Evolutionary conservation across 2,888 invertebrate species (phyloP).

Genomic region (Cyclophora albipunctata): DNA sequence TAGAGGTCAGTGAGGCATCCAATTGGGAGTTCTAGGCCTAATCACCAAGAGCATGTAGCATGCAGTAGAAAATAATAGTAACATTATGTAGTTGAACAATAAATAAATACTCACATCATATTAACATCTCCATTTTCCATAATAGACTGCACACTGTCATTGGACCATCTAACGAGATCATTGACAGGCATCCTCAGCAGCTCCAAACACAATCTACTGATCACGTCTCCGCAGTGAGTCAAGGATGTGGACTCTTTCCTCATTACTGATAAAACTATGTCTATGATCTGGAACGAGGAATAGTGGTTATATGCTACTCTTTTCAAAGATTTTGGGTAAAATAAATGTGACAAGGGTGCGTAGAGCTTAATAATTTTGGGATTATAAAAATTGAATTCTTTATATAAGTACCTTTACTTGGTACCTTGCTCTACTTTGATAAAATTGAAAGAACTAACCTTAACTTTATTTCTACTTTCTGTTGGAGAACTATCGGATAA

Average conservation of each 20-base stretch:
- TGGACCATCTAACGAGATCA: conserved; percentile 49
- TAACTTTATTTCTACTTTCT: conserved; percentile 35
- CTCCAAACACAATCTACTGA: conserved; percentile 52
- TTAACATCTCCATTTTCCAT: conserved; percentile 60
- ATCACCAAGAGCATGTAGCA: no score
- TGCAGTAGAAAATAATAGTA: no score
- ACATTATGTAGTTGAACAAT: no score
- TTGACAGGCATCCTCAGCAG: conserved; percentile 38
- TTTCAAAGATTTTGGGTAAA: no score
- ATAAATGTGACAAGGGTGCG: no score
- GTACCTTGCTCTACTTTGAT: no score
- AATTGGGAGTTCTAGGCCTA: no score
- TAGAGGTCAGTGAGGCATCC: no score
- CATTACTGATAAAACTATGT: conserved; percentile 45
- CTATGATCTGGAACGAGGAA: conserved; percentile 36
- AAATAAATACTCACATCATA: conserved; percentile 50
- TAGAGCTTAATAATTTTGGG: no score
- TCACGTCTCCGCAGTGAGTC: conserved; percentile 53
- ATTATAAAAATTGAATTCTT: no score
- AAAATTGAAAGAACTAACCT: conserved; percentile 28
- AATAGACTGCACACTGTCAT: conserved; percentile 59
- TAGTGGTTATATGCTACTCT: no score
- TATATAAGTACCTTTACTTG: no score
- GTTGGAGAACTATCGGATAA: conserved; percentile 33
- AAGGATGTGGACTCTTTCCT: conserved; percentile 50